A percentile compares a stretch with the other conserved stretches of the same genome.
Conservation (phyloP, 2,113 vertebrate genomes). For the Mirounga angustirostris region DNA sequence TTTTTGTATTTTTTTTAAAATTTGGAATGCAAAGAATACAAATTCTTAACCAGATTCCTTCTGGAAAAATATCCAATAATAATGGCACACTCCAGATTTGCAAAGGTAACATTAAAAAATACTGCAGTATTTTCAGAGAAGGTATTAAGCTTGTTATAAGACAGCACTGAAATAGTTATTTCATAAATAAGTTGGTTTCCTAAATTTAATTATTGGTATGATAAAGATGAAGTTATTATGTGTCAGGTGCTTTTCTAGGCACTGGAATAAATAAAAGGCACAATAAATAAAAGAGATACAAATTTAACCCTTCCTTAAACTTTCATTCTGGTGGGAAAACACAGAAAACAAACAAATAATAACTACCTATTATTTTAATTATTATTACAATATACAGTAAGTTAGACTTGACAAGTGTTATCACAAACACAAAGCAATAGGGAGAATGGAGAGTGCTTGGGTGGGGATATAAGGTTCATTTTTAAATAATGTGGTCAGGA, state of each 20-base stretch:
- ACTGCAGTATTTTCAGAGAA: not conserved
- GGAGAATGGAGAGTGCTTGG: accelerated
- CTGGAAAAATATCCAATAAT: not conserved
- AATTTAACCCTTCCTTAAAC: not conserved
- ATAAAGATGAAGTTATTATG: not conserved
- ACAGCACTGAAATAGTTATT: not conserved
- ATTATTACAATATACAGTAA: not conserved
- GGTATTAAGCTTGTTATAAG: not conserved
- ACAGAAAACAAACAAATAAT: not conserved
- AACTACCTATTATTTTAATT: not conserved
- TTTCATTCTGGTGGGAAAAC: not conserved
- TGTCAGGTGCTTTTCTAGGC: not conserved
- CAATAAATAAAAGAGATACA: not conserved
- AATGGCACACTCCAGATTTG: not conserved
- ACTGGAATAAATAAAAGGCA: not conserved
- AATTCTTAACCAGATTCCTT: not conserved
- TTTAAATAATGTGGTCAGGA: not conserved
- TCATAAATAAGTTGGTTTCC: not conserved
- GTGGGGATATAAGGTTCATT: not conserved
- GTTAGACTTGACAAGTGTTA: not conserved
- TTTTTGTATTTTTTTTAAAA: not conserved
- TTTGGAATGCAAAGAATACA: not conserved
- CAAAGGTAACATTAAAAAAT: not conserved
- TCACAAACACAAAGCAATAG: not conserved
- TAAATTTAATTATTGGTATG: not conserved